phyloP scores from a whole-genome alignment of 2,113 vertebrate species.

The Sporophila hypoxantha region DNA sequence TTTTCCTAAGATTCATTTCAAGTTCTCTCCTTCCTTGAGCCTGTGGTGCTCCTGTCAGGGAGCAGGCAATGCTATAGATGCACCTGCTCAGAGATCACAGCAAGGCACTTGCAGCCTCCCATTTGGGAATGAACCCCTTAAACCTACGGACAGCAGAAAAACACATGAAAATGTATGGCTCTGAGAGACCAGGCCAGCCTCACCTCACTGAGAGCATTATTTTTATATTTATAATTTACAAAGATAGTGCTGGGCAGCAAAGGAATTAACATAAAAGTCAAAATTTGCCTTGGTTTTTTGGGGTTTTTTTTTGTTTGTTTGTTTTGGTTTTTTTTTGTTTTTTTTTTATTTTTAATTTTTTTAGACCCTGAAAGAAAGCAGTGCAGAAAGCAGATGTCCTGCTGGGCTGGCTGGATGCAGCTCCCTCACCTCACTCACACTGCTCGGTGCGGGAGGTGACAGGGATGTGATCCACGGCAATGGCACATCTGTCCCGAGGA shows the following conservation, averaged over 20 bases:
- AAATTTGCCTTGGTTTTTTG: no score
- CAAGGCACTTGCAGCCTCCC: not conserved
- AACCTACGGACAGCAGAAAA: not conserved
- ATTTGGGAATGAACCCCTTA: not conserved
- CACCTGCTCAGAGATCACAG: not conserved
- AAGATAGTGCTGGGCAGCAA: not conserved
- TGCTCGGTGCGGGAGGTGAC: not conserved
- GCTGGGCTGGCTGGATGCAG: not conserved
- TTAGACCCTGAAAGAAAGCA: not conserved
- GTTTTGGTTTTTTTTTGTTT: no score
- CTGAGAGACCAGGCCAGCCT: not conserved
- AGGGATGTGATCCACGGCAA: rapidly evolving
- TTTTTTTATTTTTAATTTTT: not conserved
- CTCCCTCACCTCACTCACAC: not conserved
- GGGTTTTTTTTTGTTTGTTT: no score
- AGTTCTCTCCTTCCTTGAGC: not conserved
- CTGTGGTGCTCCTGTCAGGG: not conserved
- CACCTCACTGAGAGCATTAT: not conserved
- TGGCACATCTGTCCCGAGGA: not conserved
- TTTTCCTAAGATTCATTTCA: not conserved
- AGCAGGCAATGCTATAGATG: not conserved
- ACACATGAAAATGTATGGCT: not conserved
- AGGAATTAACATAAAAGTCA: not conserved
- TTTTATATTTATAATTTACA: not conserved
- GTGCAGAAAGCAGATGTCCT: not conserved